Conservation (phyloP, 2,113 vertebrate genomes). For the Prunella fulvescens region DNA sequence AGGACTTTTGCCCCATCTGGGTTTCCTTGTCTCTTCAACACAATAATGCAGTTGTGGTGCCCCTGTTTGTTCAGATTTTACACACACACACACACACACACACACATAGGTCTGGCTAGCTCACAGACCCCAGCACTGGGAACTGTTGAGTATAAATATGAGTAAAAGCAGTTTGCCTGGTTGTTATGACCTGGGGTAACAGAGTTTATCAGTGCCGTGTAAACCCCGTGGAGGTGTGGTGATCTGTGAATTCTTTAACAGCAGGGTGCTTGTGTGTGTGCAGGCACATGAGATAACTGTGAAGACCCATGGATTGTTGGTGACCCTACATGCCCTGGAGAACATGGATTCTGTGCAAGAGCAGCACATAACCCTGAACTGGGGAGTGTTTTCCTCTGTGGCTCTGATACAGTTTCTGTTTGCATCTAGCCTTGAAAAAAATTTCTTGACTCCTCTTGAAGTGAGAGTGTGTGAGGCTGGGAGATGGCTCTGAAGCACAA, state of each 20-base stretch:
- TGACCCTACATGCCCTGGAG: rapidly evolving
- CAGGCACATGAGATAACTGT: not conserved
- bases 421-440: not conserved
- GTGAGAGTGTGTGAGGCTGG: not conserved
- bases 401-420: not conserved
- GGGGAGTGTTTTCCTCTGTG: not conserved
- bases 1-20: not conserved
- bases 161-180: not conserved
- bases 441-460: not conserved
- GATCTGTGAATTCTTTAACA: not conserved
- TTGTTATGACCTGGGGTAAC: not conserved
- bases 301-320: not conserved
- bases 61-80: not conserved
- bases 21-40: not conserved
- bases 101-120: not conserved
- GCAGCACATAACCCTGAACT: not conserved
- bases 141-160: not conserved
- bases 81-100: not conserved
- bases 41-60: not conserved
- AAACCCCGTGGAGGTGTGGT: not conserved
- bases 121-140: not conserved
- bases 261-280: not conserved
- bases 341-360: not conserved
- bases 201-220: not conserved
- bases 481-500: not conserved